These are phyloP conservation scores for Drosophila suboccidentalis DNA, from an alignment of 2,888 invertebrate species.

Conservation along the genomic window DNA sequence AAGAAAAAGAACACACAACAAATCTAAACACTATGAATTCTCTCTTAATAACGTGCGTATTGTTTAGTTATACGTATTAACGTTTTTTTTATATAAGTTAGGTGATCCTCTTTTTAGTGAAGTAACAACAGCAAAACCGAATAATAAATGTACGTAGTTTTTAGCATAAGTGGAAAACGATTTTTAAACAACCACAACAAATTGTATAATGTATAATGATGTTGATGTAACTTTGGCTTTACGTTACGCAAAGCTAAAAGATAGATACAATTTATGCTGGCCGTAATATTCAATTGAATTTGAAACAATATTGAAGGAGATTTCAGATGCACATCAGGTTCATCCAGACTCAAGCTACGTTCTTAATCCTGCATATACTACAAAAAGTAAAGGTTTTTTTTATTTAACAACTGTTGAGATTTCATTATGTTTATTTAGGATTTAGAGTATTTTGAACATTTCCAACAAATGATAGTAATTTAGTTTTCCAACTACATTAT, in stretches of 20 bases:
- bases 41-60: slow-evolving; percentile 69
- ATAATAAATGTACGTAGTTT: slow-evolving; percentile 66
- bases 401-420: slow-evolving; percentile 59
- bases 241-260: slow-evolving; percentile 43
- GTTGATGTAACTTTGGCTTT: slow-evolving; percentile 50
- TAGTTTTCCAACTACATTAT: slow-evolving; percentile 15
- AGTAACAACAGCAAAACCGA: slow-evolving; percentile 70
- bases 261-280: slow-evolving; percentile 44
- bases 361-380: slow-evolving; percentile 41
- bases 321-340: slow-evolving; percentile 36
- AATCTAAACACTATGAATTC: slow-evolving; percentile 57
- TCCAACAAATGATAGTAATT: slow-evolving; percentile 37
- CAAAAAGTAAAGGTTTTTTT: slow-evolving; percentile 24
- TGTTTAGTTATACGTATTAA: slow-evolving; percentile 64
- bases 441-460: slow-evolving; percentile 33
- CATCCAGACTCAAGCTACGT: slow-evolving; percentile 31
- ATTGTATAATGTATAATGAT: slow-evolving; percentile 47
- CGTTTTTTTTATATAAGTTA: slow-evolving; percentile 66
- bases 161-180: slow-evolving; percentile 53
- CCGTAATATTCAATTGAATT: slow-evolving; percentile 46
- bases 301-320: slow-evolving; percentile 26
- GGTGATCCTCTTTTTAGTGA: slow-evolving; percentile 63
- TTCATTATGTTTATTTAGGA: slow-evolving; percentile 52
- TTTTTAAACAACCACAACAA: slow-evolving; percentile 47
- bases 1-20: slow-evolving; percentile 38